These are phyloP conservation scores for Lerema accius DNA, from an alignment of 1,140 invertebrate species.

Conservation along the genomic window DNA sequence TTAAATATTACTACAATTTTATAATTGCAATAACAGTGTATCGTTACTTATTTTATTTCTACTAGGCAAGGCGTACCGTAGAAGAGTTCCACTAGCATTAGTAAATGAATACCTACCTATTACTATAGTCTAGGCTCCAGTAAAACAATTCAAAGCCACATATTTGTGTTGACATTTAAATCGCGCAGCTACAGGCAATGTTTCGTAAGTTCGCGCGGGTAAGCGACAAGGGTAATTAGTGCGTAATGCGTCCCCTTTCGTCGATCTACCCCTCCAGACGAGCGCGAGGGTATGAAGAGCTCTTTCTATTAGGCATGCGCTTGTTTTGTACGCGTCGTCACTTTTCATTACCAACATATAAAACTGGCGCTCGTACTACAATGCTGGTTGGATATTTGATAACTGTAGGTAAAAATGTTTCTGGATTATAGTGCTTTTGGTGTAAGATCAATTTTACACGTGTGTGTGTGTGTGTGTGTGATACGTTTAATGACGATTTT, in stretches of 20 bases:
- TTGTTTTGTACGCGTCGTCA: constrained; percentile 26
- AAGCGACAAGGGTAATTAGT: constrained; percentile 14
- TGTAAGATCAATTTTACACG: too few relatives aligned
- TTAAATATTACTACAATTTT: too few relatives aligned
- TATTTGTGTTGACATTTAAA: constrained; percentile 2
- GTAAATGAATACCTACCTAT: not conserved
- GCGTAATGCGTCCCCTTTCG: constrained; percentile 23
- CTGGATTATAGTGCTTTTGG: too few relatives aligned
- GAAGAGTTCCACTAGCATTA: too few relatives aligned
- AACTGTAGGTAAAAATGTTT: too few relatives aligned
- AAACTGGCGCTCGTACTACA: not conserved
- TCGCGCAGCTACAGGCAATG: not conserved
- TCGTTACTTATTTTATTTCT: too few relatives aligned
- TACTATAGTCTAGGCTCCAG: not conserved
- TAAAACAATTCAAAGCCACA: not conserved
- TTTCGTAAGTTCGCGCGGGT: not conserved
- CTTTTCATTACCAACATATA: constrained; percentile 29
- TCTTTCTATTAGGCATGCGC: constrained; percentile 26
- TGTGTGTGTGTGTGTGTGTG: too few relatives aligned
- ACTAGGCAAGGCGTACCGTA: too few relatives aligned
- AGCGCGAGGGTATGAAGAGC: constrained; percentile 10
- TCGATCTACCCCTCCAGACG: constrained; percentile 24
- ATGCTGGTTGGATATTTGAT: not conserved
- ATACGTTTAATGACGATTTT: too few relatives aligned
- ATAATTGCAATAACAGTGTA: too few relatives aligned